Conservation (phyloP, 1,140 invertebrate species). For the Lasioglossum albipes region DNA sequence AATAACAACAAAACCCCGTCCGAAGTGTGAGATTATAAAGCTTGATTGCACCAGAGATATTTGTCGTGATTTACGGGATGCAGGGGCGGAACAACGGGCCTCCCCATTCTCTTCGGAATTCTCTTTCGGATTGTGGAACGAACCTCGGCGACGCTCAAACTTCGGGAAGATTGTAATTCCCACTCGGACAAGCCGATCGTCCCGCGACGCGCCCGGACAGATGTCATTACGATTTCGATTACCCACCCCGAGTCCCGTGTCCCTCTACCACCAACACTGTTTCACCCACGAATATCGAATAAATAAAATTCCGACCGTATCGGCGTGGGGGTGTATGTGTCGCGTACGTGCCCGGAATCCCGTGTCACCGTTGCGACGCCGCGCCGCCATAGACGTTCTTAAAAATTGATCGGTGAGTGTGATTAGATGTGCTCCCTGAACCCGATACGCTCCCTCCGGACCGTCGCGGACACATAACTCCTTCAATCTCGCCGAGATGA, state of each 20-base stretch:
- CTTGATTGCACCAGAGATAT: no score
- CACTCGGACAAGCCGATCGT: not conserved
- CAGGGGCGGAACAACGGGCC: no score
- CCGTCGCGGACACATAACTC: not conserved
- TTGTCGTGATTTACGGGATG: no score
- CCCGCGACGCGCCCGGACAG: not conserved
- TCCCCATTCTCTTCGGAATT: no score
- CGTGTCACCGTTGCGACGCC: not conserved
- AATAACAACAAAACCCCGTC: no score
- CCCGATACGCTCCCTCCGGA: not conserved
- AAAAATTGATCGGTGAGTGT: conserved; percentile 24
- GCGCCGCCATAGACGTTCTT: not conserved
- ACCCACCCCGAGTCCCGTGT: no score
- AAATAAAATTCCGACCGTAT: not conserved
- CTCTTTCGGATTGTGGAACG: no score
- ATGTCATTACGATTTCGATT: no score
- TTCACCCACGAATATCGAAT: conserved; percentile 6
- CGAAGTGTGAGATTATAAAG: no score
- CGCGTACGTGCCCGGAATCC: conserved; percentile 15
- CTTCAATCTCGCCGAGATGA: not conserved
- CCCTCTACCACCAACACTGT: no score
- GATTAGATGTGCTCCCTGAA: conserved; percentile 18
- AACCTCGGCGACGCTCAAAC: not conserved
- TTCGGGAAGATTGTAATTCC: not conserved
- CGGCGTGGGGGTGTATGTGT: not conserved